Evolutionary conservation across 2,113 vertebrate species (phyloP).

Genomic region (Neolamprologus variostigma): DNA sequence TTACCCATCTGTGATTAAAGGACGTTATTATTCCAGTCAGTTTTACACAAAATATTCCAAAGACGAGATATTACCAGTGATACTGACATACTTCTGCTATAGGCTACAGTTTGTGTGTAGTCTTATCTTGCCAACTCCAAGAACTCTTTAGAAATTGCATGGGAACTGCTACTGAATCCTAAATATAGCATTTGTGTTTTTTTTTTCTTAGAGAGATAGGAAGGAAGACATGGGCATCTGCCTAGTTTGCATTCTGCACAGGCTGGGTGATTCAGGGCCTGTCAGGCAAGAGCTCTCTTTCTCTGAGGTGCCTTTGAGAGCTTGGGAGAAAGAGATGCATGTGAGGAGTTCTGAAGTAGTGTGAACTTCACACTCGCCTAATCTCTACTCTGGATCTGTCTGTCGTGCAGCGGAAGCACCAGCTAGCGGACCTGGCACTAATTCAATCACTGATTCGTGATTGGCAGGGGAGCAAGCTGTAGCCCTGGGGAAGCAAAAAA

Average conservation of each 20-base stretch:
- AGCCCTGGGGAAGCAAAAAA: conserved; percentile 31
- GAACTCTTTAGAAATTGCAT: conserved; percentile 15
- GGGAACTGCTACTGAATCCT: conserved; percentile 6
- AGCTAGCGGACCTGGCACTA: conserved; percentile 55
- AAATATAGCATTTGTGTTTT: neutral
- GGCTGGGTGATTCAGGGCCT: conserved; percentile 37
- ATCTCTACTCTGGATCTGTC: conserved; percentile 58
- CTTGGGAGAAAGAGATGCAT: conserved; percentile 39
- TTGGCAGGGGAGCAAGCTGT: conserved; percentile 45
- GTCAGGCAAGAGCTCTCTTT: conserved; percentile 50
- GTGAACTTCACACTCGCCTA: conserved; percentile 66
- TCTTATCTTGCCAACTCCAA: conserved; percentile 9
- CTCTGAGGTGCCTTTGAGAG: conserved; percentile 61
- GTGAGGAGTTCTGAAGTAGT: conserved; percentile 50
- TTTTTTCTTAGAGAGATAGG: conserved; percentile 19
- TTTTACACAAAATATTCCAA: neutral
- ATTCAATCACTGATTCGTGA: conserved; percentile 62
- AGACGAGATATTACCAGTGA: neutral
- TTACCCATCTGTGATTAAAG: neutral
- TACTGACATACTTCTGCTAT: neutral
- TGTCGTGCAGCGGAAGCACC: conserved; percentile 45
- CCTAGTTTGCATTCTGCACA: conserved; percentile 61
- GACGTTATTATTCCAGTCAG: neutral
- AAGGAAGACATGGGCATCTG: conserved; percentile 32
- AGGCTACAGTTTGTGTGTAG: neutral